Evolutionary conservation across 1,140 invertebrate genomes (phyloP).

Genomic region (Phenacoccus solenopsis): DNA sequence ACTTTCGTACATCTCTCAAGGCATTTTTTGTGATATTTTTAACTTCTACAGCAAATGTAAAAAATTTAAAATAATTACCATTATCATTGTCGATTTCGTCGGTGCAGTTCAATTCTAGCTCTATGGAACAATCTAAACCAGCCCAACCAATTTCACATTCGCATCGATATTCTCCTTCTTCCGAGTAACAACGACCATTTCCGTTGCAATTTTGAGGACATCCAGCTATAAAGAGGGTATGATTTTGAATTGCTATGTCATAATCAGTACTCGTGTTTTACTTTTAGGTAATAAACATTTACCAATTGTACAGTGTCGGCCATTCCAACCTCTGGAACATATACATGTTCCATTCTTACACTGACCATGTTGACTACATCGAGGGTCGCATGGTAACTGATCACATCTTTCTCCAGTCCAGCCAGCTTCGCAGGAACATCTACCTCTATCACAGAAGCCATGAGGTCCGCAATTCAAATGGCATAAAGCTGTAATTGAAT

Average conservation of each 20-base stretch:
- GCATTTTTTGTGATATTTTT: not conserved
- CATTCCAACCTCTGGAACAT: conserved; percentile 95
- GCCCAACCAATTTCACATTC: conserved; percentile 84
- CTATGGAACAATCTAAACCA: conserved; percentile 77
- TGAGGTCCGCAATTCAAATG: conserved; percentile 81
- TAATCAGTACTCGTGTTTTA: not conserved
- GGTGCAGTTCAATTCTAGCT: conserved; percentile 80
- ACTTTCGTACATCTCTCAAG: no score
- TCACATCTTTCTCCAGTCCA: conserved; percentile 88
- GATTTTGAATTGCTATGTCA: not conserved
- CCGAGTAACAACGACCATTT: conserved; percentile 75
- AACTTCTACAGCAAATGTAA: not conserved
- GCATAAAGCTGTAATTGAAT: conserved; percentile 56
- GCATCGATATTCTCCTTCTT: conserved; percentile 79
- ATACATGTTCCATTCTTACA: conserved; percentile 95
- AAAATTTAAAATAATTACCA: conserved; percentile 45
- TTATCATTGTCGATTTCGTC: conserved; percentile 93
- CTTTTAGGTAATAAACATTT: conserved; percentile 36
- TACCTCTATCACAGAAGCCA: conserved; percentile 76
- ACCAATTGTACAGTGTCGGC: conserved; percentile 89
- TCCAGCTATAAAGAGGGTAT: conserved; percentile 52
- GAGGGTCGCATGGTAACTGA: conserved; percentile 71
- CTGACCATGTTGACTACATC: conserved; percentile 87
- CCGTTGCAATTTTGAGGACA: conserved; percentile 86
- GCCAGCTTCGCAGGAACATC: conserved; percentile 74